phyloP scores from a whole-genome alignment of 2,888 invertebrate genomes.

The Meandrusa payeni region DNA sequence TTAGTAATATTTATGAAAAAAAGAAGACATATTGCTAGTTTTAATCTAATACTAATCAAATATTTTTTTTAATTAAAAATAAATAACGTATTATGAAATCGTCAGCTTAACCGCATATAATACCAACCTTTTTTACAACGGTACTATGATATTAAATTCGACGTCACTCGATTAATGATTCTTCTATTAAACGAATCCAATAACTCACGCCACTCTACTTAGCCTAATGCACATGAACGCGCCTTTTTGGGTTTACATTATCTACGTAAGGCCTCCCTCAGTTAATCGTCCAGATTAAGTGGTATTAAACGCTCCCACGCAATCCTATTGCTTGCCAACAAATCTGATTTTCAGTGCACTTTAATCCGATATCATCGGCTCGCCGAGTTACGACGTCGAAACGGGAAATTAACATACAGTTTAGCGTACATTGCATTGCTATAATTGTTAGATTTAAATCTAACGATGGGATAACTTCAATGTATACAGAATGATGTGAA shows the following conservation, averaged over 20 bases:
- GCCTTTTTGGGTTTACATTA: conserved; percentile 42
- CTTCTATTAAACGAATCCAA: conserved; percentile 39
- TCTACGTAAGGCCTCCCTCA: conserved; percentile 45
- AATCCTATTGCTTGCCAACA: conserved; percentile 70
- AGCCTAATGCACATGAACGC: conserved; percentile 37
- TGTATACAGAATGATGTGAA: conserved; percentile 19
- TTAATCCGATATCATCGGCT: conserved; percentile 58
- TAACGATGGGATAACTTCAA: conserved; percentile 22
- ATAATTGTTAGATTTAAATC: background rate
- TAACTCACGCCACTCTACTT: conserved; percentile 37
- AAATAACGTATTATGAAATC: too few species aligned
- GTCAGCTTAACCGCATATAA: too few species aligned
- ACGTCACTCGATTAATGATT: too few species aligned
- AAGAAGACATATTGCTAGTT: too few species aligned
- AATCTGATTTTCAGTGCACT: conserved; percentile 75
- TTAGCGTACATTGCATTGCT: conserved; percentile 26
- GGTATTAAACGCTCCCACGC: conserved; percentile 62
- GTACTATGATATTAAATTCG: too few species aligned
- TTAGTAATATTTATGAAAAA: conserved; percentile 2
- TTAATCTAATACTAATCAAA: too few species aligned
- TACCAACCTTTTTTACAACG: too few species aligned
- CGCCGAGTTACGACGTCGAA: conserved; percentile 35
- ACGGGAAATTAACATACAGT: conserved; percentile 25
- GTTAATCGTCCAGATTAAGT: conserved; percentile 65
- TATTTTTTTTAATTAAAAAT: too few species aligned